These are phyloP conservation scores for Lithosia quadra DNA, from an alignment of 2,888 invertebrate species.

Conservation along the genomic window DNA sequence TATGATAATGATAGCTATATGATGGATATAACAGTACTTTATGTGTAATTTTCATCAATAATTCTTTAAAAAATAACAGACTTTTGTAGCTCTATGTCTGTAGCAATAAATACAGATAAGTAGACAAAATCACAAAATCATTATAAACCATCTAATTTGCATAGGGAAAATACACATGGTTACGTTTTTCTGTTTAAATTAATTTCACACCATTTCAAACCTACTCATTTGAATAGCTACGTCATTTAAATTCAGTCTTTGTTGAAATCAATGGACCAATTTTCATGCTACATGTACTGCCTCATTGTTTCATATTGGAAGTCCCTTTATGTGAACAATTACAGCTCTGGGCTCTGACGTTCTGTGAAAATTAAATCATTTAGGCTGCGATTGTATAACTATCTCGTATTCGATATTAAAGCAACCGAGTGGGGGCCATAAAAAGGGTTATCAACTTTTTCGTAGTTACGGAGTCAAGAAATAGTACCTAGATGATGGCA, in stretches of 20 bases:
- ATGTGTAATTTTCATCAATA: no score
- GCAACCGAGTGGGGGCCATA: not conserved
- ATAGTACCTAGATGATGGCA: not conserved
- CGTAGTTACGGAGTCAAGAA: no score
- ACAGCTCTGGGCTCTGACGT: not conserved
- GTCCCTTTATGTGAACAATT: conserved; percentile 6
- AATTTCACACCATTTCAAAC: not conserved
- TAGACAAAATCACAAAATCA: not conserved
- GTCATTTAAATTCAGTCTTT: conserved; percentile 14
- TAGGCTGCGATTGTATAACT: not conserved
- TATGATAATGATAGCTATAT: no score
- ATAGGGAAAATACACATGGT: not conserved
- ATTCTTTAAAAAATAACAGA: not conserved
- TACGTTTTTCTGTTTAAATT: not conserved
- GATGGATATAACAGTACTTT: no score
- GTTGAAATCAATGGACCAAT: conserved; percentile 15
- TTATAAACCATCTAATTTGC: not conserved
- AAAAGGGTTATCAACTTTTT: no score
- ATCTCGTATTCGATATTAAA: not conserved
- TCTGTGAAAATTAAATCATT: conserved; percentile 8
- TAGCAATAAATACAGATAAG: not conserved
- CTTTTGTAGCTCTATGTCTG: not conserved
- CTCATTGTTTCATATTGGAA: conserved; percentile 11
- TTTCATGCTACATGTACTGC: conserved; percentile 6
- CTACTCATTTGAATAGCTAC: not conserved